Base-by-base conservation (phyloP, 2,888 invertebrate genomes). In the Bhutanitis thaidina region DNA sequence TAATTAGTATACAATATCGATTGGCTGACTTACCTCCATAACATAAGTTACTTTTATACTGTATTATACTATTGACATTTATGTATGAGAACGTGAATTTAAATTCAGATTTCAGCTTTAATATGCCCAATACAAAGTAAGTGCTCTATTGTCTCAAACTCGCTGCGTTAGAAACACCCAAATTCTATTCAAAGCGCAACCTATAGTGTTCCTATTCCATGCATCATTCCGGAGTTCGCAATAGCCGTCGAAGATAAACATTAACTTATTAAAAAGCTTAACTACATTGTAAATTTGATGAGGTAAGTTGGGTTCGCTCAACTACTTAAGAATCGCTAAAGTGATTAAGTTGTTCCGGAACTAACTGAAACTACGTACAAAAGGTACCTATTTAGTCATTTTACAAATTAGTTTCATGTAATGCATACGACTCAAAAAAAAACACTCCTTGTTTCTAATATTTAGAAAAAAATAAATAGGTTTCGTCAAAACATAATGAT, bases 131-230 rank as follows among this genome's bases (percentile, higher is more conserved):
- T 48, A 34, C 13, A 7, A 20, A 48, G 38, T 49, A 43, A 54
- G 43, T 52, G 44, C 50, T 57, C 79, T 57, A 78, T 85, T 84
- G 83, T 85, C 78, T 75, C 69, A 74, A 60, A 60, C 59, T 61
- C 59, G 61, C 59, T 62, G 63, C 62, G 60, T 54, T 53, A 62
- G 52, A 71, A 74, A 75, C 74, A 72, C 67, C 74, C 67, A 77
- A 84, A 81, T 77, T 79, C 77, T 67, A 80, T 81, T 82, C 79
- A 43, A 52, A 37, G 14, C 36, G 20, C n/a, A 29, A 37, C 16
- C 55, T 63, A 61, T 64, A 67, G 56, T 55, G 62, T 49, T 56
- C 47, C 53, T 64, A 61, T 55, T 61, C 66, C 71, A 71, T 76
- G 74, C 75, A 83, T 79, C 75, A 81, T 77, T 64, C 61, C 56